Base-by-base conservation (phyloP, 2,888 invertebrate genomes). In the Ptychoptera albimana region DNA sequence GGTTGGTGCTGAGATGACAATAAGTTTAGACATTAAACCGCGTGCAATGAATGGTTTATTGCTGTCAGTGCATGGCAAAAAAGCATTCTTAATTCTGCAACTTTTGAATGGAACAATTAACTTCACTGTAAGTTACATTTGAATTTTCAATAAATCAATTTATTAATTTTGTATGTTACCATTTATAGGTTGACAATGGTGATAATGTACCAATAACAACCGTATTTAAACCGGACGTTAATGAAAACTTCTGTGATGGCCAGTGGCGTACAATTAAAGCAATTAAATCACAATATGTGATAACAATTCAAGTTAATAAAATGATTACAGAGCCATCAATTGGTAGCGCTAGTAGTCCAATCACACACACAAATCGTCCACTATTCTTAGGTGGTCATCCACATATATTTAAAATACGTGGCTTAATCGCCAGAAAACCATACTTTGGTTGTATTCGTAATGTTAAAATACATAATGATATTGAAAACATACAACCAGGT, bases 351-450 rank as follows among this genome's bases (percentile, higher is more conserved):
- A 73, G 73, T 13, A 69, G 75, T 15, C 69, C 74, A 0, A 74
- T 78, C 0, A 85, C 89, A 0, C 79, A 84, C 55, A 89, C 91
- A 0, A 78, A 77, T 29, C 80, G 88, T 48, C 85, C 91, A 0
- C 69, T 97, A 31, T 96, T 84, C 64, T 71, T 97, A 54, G 97
- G 97, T 14, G 94, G 94, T 0, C 84, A 92, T 63, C 79, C 81
- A 2, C 68, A 71, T 45, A 59, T 68, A 46, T 52, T 57, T 43
- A 63, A 60, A 51, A 59, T 60, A 7, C 67, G 76, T 30, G 92
- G 89, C 2, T 73, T 86, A 4, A 71, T 72, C 35, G 80, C 85
- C 0, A 68, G 72, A 11, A 71, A 75, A 23, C 79, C 81, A 9
- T 94, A 75, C 63, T 78, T 84, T 34, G 87, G 89, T 15, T 86